A percentile compares a stretch with the other conserved stretches of the same genome.
Evolutionary conservation across 2,113 vertebrate genomes (phyloP).

Genomic region (Anser brachyrhynchus): DNA sequence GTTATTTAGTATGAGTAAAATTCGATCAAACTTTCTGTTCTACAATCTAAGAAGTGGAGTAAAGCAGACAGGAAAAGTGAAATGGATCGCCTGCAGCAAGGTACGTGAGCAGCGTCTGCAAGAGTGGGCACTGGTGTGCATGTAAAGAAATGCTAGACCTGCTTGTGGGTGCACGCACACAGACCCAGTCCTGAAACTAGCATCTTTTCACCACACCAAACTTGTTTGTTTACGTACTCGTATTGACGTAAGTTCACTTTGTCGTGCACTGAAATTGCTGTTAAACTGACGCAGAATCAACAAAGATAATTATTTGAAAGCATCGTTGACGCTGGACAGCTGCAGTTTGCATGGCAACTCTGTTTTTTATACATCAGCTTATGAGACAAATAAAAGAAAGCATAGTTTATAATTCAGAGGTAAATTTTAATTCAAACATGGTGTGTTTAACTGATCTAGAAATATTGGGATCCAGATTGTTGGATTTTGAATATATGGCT

Average conservation of each 20-base stretch:
- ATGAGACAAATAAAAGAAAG: background rate
- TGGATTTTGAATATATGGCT: background rate
- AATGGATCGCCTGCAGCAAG: background rate
- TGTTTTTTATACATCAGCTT: background rate
- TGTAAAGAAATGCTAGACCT: background rate
- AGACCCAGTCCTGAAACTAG: background rate
- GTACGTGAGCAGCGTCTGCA: background rate
- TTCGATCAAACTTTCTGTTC: background rate
- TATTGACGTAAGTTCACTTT: background rate
- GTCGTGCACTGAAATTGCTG: background rate
- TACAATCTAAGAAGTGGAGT: background rate
- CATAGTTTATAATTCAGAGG: background rate
- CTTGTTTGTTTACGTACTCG: background rate
- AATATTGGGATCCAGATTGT: slow-evolving; percentile 8
- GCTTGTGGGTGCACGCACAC: background rate
- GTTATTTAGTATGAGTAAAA: background rate
- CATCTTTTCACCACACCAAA: background rate
- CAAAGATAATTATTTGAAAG: background rate
- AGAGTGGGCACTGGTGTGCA: background rate
- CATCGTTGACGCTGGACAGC: background rate
- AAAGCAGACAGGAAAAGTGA: background rate
- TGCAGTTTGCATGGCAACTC: background rate
- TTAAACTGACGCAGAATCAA: background rate
- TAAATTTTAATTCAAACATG: background rate
- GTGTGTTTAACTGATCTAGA: background rate